Conservation (phyloP, 2,113 vertebrate species). For the Phaetusa simplex region DNA sequence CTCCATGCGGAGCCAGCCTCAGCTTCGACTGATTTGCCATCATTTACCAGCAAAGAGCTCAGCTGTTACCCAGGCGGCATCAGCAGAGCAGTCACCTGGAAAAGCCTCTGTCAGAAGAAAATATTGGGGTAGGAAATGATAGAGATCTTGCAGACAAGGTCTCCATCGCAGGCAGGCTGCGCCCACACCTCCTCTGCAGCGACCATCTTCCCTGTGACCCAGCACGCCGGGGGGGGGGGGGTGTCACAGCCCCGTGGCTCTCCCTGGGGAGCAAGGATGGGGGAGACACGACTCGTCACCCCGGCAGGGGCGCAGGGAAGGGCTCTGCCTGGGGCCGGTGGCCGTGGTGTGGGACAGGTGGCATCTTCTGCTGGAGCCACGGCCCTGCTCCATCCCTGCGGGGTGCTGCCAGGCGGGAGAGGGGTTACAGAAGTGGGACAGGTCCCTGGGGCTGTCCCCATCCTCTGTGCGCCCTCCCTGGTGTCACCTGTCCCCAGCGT, state of each 20-base stretch:
- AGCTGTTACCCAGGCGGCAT: constrained; percentile 59
- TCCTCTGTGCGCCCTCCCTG: accelerated
- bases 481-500: neutral
- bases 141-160: constrained; percentile 34
- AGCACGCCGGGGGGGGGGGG: accelerated
- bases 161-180: neutral
- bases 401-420: neutral
- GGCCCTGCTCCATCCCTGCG: neutral
- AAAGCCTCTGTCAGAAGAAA: constrained; percentile 52
- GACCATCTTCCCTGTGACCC: neutral
- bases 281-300: neutral
- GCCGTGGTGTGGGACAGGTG: accelerated
- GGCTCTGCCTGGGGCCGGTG: neutral
- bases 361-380: neutral
- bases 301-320: accelerated
- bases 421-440: accelerated
- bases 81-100: constrained; percentile 66
- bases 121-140: neutral
- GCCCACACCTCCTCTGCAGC: neutral
- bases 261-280: accelerated
- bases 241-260: neutral
- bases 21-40: constrained; percentile 47
- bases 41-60: constrained; percentile 53
- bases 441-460: neutral
- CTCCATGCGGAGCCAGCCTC: neutral